These are phyloP conservation scores for Scylla paramamosain DNA, from an alignment of 1,140 invertebrate genomes.

Conservation along the genomic window DNA sequence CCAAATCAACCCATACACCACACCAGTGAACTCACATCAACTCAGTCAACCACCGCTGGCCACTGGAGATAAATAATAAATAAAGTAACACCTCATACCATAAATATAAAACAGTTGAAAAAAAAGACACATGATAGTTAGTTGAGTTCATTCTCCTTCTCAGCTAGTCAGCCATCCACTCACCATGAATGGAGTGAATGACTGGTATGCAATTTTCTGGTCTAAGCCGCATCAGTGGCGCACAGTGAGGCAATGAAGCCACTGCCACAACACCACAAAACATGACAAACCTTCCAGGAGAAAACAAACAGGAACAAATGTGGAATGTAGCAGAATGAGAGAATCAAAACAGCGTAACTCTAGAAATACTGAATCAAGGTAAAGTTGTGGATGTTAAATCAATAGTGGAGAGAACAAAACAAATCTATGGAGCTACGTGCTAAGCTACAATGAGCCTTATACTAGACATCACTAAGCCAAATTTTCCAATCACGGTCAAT, in stretches of 20 bases:
- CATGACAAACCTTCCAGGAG: background rate
- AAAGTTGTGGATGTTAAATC: background rate
- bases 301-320: background rate
- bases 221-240: background rate
- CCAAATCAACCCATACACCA: no score
- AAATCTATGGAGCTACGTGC: background rate
- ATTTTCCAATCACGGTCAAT: slow-evolving; percentile 15
- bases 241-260: background rate
- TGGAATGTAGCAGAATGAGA: background rate
- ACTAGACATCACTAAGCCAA: background rate
- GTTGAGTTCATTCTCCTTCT: background rate
- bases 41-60: background rate
- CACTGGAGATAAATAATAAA: slow-evolving; percentile 15
- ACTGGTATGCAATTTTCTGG: background rate
- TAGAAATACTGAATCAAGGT: slow-evolving; percentile 44
- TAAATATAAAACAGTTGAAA: background rate
- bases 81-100: background rate
- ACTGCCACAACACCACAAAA: background rate
- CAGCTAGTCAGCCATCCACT: background rate
- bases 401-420: background rate
- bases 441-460: slow-evolving; percentile 44
- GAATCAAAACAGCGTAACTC: background rate
- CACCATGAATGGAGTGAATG: background rate
- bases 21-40: no score
- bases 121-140: background rate